These are phyloP conservation scores for Agrotis puta DNA, from an alignment of 2,888 invertebrate genomes.

Conservation along the genomic window DNA sequence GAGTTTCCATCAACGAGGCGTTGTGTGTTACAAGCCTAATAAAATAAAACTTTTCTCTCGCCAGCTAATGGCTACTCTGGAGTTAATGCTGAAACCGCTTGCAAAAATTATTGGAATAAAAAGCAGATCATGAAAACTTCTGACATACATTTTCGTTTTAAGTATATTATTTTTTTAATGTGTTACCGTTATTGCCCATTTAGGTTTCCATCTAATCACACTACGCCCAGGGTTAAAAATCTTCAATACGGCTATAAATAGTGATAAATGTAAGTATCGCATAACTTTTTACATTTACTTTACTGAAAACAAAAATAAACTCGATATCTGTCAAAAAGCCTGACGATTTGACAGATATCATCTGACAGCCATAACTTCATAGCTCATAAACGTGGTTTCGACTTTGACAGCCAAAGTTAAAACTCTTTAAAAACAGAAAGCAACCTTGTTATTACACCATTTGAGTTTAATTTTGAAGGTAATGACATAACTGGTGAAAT, in stretches of 20 bases:
- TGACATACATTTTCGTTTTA: slow-evolving; percentile 3
- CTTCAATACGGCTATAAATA: too few species aligned
- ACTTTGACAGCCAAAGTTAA: slow-evolving; percentile 35
- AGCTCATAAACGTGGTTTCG: slow-evolving; percentile 22
- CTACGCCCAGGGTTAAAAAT: too few species aligned
- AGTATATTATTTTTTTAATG: not conserved
- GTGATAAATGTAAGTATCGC: too few species aligned
- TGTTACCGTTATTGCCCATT: too few species aligned
- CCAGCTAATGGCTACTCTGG: not conserved
- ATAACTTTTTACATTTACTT: too few species aligned
- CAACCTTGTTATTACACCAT: slow-evolving; percentile 13
- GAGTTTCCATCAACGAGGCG: slow-evolving; percentile 25
- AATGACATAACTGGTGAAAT: too few species aligned
- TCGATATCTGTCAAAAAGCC: too few species aligned
- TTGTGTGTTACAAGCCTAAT: slow-evolving; percentile 12
- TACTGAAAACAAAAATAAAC: too few species aligned
- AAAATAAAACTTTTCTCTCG: slow-evolving; percentile 32
- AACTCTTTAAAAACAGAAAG: slow-evolving; percentile 11
- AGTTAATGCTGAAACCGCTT: slow-evolving; percentile 12
- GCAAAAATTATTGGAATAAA: slow-evolving; percentile 9
- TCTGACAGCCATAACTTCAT: slow-evolving; percentile 10
- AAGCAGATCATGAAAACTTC: slow-evolving; percentile 18
- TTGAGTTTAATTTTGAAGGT: slow-evolving; percentile 4
- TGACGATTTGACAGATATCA: too few species aligned
- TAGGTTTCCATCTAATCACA: too few species aligned